These are phyloP conservation scores for Aphelocoma californica DNA, from an alignment of 2,797 vertebrate genomes.

Conservation along the genomic window DNA sequence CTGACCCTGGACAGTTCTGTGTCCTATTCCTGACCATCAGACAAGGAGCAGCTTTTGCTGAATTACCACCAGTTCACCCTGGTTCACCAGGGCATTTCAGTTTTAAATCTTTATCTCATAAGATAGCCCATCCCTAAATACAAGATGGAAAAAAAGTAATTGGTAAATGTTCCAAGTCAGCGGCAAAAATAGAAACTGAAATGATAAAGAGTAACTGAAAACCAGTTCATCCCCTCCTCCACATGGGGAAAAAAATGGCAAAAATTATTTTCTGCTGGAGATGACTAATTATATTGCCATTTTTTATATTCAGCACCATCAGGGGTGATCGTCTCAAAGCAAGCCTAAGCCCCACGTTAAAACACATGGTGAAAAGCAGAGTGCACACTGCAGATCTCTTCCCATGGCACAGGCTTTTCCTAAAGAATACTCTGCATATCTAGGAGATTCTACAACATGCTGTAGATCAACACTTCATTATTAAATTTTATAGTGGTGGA, in stretches of 20 bases:
- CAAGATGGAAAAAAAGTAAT: background rate
- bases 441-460: background rate
- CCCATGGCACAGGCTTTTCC: background rate
- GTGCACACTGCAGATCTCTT: background rate
- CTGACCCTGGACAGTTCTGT: background rate
- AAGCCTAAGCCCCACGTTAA: background rate
- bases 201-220: slow-evolving; percentile 16
- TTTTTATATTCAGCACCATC: slow-evolving; percentile 21
- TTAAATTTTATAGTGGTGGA: background rate
- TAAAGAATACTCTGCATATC: background rate
- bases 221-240: slow-evolving; percentile 25
- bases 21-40: background rate
- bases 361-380: background rate
- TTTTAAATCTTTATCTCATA: background rate
- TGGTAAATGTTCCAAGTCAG: background rate
- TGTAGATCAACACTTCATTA: background rate
- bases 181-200: slow-evolving; percentile 11
- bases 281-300: slow-evolving; percentile 40
- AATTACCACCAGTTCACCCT: background rate
- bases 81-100: background rate
- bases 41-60: background rate
- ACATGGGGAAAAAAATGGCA: background rate
- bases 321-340: slow-evolving; percentile 12
- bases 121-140: background rate
- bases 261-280: slow-evolving; percentile 29